Percentiles rank a stretch among this genome's conserved stretches.
Evolutionary conservation across 1,140 invertebrate species (phyloP).

Genomic region (Drosophila tani): DNA sequence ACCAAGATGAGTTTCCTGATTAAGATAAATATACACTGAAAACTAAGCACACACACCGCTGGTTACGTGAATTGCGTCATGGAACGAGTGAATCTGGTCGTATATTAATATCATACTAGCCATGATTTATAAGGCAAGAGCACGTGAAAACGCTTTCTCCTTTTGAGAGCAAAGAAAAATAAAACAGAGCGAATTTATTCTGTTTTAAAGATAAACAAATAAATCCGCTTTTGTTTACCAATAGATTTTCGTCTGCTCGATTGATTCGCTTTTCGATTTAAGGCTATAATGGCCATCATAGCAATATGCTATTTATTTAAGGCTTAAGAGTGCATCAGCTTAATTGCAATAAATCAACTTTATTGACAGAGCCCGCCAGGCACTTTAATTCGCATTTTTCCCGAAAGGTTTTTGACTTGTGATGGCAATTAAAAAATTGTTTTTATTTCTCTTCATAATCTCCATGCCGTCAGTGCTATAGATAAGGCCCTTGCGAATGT

Average conservation of each 20-base stretch:
- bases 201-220: constrained; percentile 32
- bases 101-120: constrained; percentile 17
- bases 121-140: constrained; percentile 13
- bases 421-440: constrained; percentile 26
- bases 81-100: neutral
- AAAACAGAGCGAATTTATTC: neutral
- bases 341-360: constrained; percentile 26
- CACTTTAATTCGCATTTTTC: constrained; percentile 4
- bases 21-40: constrained; percentile 42
- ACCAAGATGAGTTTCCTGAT: constrained; percentile 37
- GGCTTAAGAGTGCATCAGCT: constrained; percentile 28
- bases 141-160: constrained; percentile 13
- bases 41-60: constrained; percentile 5
- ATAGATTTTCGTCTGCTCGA: constrained; percentile 11
- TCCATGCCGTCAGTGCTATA: neutral
- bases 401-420: constrained; percentile 35
- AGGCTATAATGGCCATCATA: constrained; percentile 9
- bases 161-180: neutral
- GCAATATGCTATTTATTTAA: constrained; percentile 22
- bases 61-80: constrained; percentile 42
- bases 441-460: constrained; percentile 6
- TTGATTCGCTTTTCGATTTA: constrained; percentile 12
- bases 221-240: constrained; percentile 17
- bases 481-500: constrained; percentile 10
- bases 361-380: constrained; percentile 8